These are phyloP conservation scores for Dromas ardeola DNA, from an alignment of 2,113 vertebrate species.

Conservation along the genomic window DNA sequence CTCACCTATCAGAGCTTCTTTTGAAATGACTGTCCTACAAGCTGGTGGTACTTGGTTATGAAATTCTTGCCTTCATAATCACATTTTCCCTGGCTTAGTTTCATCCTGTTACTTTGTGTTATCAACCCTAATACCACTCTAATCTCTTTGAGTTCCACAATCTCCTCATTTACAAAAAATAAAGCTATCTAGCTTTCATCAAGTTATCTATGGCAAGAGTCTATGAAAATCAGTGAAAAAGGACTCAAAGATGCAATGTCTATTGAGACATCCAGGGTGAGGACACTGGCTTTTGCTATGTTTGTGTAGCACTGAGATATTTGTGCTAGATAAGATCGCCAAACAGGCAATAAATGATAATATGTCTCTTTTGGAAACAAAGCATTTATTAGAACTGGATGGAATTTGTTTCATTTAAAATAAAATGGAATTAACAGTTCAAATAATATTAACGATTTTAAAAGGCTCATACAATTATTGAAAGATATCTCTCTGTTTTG, in stretches of 20 bases:
- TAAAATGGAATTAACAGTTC: neutral
- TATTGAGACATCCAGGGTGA: neutral
- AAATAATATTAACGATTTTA: neutral
- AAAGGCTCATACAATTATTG: neutral
- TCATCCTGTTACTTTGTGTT: neutral
- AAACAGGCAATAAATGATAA: neutral
- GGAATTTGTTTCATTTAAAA: neutral
- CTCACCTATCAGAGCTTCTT: neutral
- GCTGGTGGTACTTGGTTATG: too few species aligned
- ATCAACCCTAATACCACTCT: neutral
- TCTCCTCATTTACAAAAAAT: neutral
- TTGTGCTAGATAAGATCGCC: neutral
- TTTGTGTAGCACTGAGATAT: neutral
- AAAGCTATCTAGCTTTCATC: neutral
- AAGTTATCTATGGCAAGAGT: neutral
- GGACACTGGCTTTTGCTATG: neutral
- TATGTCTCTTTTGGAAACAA: neutral
- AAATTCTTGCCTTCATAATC: neutral
- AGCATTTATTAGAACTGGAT: neutral
- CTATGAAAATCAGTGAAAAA: neutral
- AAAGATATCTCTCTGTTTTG: neutral
- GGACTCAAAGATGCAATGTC: neutral
- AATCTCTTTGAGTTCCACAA: neutral
- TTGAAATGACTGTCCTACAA: neutral
- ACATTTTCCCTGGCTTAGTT: neutral